A percentile compares a stretch with the other conserved stretches of the same genome.
These are phyloP conservation scores for Hydrotaea cyrtoneurina DNA, from an alignment of 2,888 invertebrate species.

Conservation along the genomic window DNA sequence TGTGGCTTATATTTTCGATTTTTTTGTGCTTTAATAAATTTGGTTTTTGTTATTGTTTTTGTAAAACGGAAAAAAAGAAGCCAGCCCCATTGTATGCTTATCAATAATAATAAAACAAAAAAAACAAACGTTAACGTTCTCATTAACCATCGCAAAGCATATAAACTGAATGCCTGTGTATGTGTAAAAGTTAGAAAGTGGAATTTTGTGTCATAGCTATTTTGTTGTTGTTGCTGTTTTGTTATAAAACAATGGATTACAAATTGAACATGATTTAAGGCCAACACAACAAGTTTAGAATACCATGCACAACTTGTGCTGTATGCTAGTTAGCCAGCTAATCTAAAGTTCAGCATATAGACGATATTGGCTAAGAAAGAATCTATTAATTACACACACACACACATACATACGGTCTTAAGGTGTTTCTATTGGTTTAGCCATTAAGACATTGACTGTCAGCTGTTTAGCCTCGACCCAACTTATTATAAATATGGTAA, in stretches of 20 bases:
- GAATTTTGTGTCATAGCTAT: slow-evolving; percentile 29
- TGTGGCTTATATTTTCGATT: background rate
- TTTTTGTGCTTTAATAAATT: slow-evolving; percentile 3
- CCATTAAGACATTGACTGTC: slow-evolving; percentile 52
- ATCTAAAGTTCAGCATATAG: too few relatives aligned
- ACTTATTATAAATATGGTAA: slow-evolving; percentile 38
- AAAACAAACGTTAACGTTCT: slow-evolving; percentile 20
- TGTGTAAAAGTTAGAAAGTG: slow-evolving; percentile 24
- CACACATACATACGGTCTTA: too few relatives aligned
- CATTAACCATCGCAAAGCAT: background rate
- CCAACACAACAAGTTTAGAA: background rate
- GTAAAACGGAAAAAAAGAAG: background rate
- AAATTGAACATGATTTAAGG: slow-evolving; percentile 15
- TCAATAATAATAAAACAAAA: background rate
- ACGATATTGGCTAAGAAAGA: too few relatives aligned
- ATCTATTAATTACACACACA: too few relatives aligned
- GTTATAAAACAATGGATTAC: background rate
- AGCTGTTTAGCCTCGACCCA: slow-evolving; percentile 61
- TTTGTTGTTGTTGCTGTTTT: background rate
- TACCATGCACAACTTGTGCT: too few relatives aligned
- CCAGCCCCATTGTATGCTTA: background rate
- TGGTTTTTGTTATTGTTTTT: background rate
- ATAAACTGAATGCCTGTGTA: background rate
- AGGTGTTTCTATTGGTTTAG: background rate
- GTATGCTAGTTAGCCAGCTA: too few relatives aligned